Percentiles rank a stretch among this genome's conserved stretches.
Evolutionary conservation across 1,140 invertebrate genomes (phyloP).

Genomic region (Drosophila sproati): DNA sequence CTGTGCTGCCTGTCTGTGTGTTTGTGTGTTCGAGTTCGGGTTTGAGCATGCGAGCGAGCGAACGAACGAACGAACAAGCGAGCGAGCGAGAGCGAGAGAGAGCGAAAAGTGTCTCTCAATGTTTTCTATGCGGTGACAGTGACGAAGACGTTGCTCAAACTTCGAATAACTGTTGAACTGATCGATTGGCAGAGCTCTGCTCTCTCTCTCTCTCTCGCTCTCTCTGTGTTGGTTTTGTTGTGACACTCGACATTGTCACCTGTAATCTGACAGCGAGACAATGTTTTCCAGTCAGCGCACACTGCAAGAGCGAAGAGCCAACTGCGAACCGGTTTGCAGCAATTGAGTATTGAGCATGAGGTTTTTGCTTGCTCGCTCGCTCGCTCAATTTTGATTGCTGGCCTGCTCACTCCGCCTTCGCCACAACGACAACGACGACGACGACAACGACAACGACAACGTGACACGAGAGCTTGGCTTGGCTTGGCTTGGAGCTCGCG

Average conservation of each 20-base stretch:
- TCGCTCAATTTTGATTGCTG: neutral
- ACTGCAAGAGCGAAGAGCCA: conserved; percentile 22
- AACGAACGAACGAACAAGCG: neutral
- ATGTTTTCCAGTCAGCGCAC: conserved; percentile 50
- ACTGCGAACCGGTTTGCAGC: conserved; percentile 33
- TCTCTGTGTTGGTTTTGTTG: conserved; percentile 34
- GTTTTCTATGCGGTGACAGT: conserved; percentile 49
- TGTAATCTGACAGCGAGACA: conserved; percentile 73
- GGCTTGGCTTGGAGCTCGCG: conserved; percentile 36
- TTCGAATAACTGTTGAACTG: conserved; percentile 33
- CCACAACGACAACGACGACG: neutral
- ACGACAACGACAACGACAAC: neutral
- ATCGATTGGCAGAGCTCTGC: conserved; percentile 50
- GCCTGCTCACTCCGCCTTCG: neutral
- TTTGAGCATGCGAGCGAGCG: conserved; percentile 30
- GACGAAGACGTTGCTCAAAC: conserved; percentile 61
- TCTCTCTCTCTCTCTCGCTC: neutral
- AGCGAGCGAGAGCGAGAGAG: conserved; percentile 30
- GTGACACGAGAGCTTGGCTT: conserved; percentile 13
- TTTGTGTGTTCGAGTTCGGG: conserved; percentile 6
- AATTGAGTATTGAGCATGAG: neutral
- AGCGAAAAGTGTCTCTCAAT: conserved; percentile 7
- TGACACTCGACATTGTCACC: conserved; percentile 76
- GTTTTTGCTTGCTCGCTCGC: conserved; percentile 4
- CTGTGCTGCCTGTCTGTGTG: neutral